Conservation (phyloP, 2,113 vertebrate genomes). For the Noturus placidus region DNA sequence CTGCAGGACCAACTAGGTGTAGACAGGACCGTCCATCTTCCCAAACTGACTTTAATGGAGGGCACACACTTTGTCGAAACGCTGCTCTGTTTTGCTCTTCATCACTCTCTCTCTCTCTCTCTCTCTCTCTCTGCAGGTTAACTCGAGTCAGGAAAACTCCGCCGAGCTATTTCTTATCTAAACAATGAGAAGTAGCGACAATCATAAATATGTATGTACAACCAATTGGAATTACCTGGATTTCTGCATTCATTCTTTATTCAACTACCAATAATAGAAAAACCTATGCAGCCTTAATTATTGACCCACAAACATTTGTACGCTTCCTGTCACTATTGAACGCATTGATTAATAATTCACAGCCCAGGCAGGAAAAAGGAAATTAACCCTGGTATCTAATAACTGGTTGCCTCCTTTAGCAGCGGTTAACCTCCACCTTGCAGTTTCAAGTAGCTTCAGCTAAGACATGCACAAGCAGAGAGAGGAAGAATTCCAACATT, state of each 20-base stretch:
- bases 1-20: conserved; percentile 52
- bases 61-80: conserved; percentile 44
- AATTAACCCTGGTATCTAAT: not conserved
- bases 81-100: conserved; percentile 55
- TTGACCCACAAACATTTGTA: not conserved
- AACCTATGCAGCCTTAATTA: not conserved
- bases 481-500: not conserved
- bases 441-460: not conserved
- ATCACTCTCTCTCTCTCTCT: conserved; percentile 64
- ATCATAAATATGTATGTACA: not conserved
- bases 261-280: not conserved
- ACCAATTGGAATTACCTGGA: not conserved
- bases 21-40: conserved; percentile 66
- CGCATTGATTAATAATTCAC: not conserved
- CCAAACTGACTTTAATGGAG: conserved; percentile 71
- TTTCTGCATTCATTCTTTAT: not conserved
- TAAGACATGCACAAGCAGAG: not conserved
- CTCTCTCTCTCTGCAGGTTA: conserved; percentile 62
- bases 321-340: not conserved
- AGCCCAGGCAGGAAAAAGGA: not conserved
- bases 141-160: conserved; percentile 10
- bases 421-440: not conserved
- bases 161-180: conserved; percentile 74
- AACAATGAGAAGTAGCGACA: not conserved
- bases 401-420: not conserved